Conservation (phyloP, 2,113 vertebrate species). For the Sisor rabdophorus region DNA sequence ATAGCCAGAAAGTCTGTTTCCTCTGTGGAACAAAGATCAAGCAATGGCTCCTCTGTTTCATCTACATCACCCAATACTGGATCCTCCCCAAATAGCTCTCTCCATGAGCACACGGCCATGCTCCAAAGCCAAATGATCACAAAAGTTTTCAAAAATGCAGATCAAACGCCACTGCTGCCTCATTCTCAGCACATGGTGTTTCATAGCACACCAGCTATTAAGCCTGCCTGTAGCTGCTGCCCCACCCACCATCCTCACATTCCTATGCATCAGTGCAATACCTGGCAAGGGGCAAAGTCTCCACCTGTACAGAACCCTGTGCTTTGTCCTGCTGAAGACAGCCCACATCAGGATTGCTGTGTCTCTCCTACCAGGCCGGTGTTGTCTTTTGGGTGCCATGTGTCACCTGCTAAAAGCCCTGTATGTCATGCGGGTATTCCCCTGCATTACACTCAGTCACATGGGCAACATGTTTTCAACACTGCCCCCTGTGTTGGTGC, state of each 20-base stretch:
- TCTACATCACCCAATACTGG: conserved; percentile 60
- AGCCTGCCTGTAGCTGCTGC: conserved; percentile 69
- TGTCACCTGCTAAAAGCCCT: conserved; percentile 54
- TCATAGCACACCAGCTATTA: conserved; percentile 68
- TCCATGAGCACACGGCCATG: conserved; percentile 51
- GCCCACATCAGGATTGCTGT: conserved; percentile 61
- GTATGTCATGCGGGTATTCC: conserved; percentile 60
- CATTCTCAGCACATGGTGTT: conserved; percentile 51
- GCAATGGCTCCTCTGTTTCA: conserved; percentile 44
- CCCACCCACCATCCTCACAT: conserved; percentile 54
- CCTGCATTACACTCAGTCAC: conserved; percentile 48
- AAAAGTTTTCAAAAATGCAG: conserved; percentile 53
- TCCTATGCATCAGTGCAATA: conserved; percentile 58
- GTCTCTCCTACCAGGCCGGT: conserved; percentile 53
- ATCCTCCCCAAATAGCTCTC: conserved; percentile 59
- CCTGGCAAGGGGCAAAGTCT: conserved; percentile 63
- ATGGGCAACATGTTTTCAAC: conserved; percentile 49
- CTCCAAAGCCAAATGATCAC: conserved; percentile 46
- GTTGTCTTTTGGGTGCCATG: conserved; percentile 52
- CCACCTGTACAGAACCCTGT: conserved; percentile 7
- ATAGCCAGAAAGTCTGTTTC: conserved; percentile 50
- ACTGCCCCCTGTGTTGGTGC: conserved; percentile 16
- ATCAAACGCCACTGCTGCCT: conserved; percentile 54
- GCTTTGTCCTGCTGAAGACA: conserved; percentile 48
- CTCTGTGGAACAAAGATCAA: conserved; percentile 53